Evolutionary conservation across 2,797 vertebrate species (phyloP).

Genomic region (Uromys caudimaculatus): DNA sequence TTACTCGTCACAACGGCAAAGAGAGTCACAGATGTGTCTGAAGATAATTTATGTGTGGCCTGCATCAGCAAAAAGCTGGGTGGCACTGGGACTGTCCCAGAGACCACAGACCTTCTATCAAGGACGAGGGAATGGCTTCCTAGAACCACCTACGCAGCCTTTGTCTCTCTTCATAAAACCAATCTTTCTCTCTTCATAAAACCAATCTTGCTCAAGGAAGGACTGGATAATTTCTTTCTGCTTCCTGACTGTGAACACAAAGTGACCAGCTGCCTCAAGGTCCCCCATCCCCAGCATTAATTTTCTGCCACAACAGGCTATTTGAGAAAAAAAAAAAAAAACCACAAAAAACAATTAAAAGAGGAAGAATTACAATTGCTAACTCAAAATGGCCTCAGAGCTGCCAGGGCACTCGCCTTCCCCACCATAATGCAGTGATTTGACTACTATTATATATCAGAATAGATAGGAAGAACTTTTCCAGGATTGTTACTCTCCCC

Average conservation of each 20-base stretch:
- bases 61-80: not conserved
- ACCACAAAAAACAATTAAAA: not conserved
- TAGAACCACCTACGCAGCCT: not conserved
- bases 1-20: not conserved
- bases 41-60: slow-evolving; percentile 46
- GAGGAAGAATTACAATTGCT: not conserved
- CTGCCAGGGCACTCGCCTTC: not conserved
- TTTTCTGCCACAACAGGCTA: not conserved
- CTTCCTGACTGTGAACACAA: not conserved
- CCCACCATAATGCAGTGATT: not conserved
- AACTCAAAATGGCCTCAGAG: not conserved
- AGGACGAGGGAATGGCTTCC: not conserved
- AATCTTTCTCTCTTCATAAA: not conserved
- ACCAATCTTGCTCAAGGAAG: not conserved
- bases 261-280: not conserved
- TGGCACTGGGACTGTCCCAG: not conserved
- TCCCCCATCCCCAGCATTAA: not conserved
- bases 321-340: not conserved
- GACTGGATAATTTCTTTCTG: not conserved
- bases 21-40: not conserved
- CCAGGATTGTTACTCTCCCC: not conserved
- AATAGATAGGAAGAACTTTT: not conserved
- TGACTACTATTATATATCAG: not conserved
- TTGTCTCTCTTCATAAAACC: no score
- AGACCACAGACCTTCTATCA: not conserved